These are phyloP conservation scores for Dexiosoma caninum DNA, from an alignment of 2,888 invertebrate species.

Conservation along the genomic window DNA sequence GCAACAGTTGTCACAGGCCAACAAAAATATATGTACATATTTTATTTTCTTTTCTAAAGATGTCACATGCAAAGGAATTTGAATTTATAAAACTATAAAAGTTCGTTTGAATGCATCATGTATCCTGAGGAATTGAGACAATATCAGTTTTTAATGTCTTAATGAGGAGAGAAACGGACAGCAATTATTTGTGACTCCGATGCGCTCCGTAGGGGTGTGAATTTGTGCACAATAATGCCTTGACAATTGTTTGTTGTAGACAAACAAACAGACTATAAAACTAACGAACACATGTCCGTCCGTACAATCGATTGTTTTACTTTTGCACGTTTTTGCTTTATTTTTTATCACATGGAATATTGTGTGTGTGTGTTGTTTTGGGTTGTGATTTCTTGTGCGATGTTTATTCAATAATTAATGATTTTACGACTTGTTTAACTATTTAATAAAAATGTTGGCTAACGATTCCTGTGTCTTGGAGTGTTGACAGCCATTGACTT, in stretches of 20 bases:
- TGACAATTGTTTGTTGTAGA: conserved; percentile 28
- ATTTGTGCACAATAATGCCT: conserved; percentile 44
- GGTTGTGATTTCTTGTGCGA: conserved; percentile 16
- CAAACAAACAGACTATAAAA: neutral
- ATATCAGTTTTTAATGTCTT: conserved; percentile 34
- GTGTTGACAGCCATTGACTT: conserved; percentile 61
- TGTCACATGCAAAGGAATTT: conserved; percentile 41
- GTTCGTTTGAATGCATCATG: neutral
- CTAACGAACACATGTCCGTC: too few relatives aligned
- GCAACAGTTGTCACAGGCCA: conserved; percentile 26
- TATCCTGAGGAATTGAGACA: conserved; percentile 34
- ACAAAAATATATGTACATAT: neutral
- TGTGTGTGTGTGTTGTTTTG: neutral
- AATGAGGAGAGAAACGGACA: conserved; percentile 61
- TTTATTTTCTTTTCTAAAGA: conserved; percentile 4
- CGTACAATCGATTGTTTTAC: conserved; percentile 19
- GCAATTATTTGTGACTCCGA: conserved; percentile 51
- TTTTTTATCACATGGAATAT: conserved; percentile 26
- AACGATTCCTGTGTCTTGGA: conserved; percentile 37
- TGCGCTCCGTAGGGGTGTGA: conserved; percentile 58
- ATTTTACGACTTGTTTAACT: conserved; percentile 44
- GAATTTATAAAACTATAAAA: neutral
- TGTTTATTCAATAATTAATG: conserved; percentile 54
- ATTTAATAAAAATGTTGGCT: conserved; percentile 30
- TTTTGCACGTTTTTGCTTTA: conserved; percentile 23